phyloP scores from a whole-genome alignment of 2,888 invertebrate species.

The Lasioglossum calceatum region DNA sequence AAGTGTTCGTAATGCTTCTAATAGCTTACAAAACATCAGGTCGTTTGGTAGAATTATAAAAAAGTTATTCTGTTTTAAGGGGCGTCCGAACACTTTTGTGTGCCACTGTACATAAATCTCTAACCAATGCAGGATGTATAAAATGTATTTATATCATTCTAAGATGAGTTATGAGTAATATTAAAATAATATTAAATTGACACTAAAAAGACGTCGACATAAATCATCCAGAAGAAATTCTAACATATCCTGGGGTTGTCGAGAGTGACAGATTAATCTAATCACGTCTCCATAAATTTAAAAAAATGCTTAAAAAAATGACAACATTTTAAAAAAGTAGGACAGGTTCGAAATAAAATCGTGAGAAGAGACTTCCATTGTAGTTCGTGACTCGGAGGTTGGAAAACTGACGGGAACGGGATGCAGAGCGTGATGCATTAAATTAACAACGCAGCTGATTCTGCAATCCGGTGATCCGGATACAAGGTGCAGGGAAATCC shows the following conservation, averaged over 20 bases:
- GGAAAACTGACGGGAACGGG: background rate
- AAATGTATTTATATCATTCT: no score
- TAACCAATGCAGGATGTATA: background rate
- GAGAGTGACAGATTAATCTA: background rate
- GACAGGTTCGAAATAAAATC: background rate
- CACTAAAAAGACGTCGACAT: background rate
- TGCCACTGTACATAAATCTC: background rate
- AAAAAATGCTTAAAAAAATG: background rate
- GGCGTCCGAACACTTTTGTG: no score
- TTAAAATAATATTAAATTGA: background rate
- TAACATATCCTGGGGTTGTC: background rate
- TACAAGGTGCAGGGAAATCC: slow-evolving; percentile 22
- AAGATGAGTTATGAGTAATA: no score
- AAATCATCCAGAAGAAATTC: background rate
- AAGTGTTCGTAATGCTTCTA: no score
- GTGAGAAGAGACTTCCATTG: background rate
- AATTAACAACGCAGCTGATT: slow-evolving; percentile 26
- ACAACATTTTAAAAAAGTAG: accelerated
- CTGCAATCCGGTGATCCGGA: slow-evolving; percentile 21
- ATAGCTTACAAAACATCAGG: no score
- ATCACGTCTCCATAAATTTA: background rate
- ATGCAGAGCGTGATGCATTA: background rate
- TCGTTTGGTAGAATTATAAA: no score
- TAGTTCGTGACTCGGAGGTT: background rate
- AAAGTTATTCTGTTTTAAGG: no score